Evolutionary conservation across 2,888 invertebrate genomes (phyloP).

Genomic region (Archips xylosteana): DNA sequence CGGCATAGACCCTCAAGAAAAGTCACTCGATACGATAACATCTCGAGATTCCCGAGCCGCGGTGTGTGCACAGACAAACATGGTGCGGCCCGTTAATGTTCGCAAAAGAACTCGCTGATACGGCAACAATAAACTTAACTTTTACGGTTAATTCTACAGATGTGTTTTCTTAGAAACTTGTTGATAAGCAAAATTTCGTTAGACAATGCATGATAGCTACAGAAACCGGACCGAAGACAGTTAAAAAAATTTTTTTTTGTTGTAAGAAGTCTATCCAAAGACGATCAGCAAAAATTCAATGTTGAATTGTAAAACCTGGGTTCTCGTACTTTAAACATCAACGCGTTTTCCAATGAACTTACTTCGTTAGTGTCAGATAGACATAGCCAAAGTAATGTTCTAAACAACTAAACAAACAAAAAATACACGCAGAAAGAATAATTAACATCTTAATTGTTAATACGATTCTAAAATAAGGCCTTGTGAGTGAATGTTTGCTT

Average conservation of each 20-base stretch:
- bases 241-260: not conserved
- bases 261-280: not conserved
- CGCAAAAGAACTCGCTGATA: conserved; percentile 28
- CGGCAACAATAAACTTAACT: conserved; percentile 15
- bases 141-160: conserved; percentile 27
- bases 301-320: not conserved
- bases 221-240: conserved; percentile 2
- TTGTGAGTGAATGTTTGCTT: conserved; percentile 17
- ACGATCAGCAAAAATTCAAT: not conserved
- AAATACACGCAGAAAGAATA: not conserved
- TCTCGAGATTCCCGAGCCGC: conserved; percentile 12
- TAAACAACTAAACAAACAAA: not conserved
- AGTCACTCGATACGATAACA: conserved; percentile 24
- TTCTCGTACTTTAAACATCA: conserved; percentile 20
- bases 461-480: not conserved
- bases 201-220: conserved; percentile 2
- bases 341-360: conserved; percentile 20
- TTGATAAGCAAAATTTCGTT: conserved; percentile 10
- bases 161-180: not conserved
- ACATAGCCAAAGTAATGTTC: not conserved
- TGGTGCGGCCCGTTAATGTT: conserved; percentile 30
- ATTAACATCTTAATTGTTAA: conserved; percentile 6
- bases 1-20: conserved; percentile 11
- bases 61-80: conserved; percentile 32
- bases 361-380: not conserved